Conservation (phyloP, 2,888 invertebrate genomes). For the Catocala fraxini region DNA sequence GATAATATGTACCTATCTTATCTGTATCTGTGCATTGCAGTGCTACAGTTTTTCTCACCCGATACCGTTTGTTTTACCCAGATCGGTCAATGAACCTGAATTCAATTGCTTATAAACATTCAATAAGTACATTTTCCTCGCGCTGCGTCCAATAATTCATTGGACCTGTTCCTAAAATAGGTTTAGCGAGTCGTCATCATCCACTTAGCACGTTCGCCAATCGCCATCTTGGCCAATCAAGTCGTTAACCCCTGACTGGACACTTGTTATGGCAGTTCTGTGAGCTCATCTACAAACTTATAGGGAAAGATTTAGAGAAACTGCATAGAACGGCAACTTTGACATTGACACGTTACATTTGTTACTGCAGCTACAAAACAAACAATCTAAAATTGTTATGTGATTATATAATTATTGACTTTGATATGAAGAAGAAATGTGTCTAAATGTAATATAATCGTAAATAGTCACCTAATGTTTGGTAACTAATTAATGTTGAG, state of each 20-base stretch:
- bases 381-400: too few relatives aligned
- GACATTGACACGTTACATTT: too few relatives aligned
- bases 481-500: too few relatives aligned
- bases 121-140: slow-evolving; percentile 19
- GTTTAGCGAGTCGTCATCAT: slow-evolving; percentile 74
- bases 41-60: slow-evolving; percentile 57
- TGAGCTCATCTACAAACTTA: slow-evolving; percentile 21
- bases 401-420: too few relatives aligned
- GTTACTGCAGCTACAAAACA: too few relatives aligned
- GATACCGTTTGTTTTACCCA: slow-evolving; percentile 24
- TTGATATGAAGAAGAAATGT: too few relatives aligned
- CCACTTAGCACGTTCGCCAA: slow-evolving; percentile 81
- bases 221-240: slow-evolving; percentile 82
- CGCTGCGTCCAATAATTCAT: slow-evolving; percentile 28
- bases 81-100: slow-evolving; percentile 36
- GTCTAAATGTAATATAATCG: too few relatives aligned
- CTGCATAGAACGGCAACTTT: too few relatives aligned
- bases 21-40: slow-evolving; percentile 65
- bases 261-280: slow-evolving; percentile 45
- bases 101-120: slow-evolving; percentile 20
- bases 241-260: slow-evolving; percentile 77
- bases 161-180: slow-evolving; percentile 59
- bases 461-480: too few relatives aligned
- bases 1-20: slow-evolving; percentile 75
- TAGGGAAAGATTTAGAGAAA: too few relatives aligned